A percentile compares a stretch with the other conserved stretches of the same genome.
These are phyloP conservation scores for Athalia cordata DNA, from an alignment of 2,888 invertebrate species.

Conservation along the genomic window DNA sequence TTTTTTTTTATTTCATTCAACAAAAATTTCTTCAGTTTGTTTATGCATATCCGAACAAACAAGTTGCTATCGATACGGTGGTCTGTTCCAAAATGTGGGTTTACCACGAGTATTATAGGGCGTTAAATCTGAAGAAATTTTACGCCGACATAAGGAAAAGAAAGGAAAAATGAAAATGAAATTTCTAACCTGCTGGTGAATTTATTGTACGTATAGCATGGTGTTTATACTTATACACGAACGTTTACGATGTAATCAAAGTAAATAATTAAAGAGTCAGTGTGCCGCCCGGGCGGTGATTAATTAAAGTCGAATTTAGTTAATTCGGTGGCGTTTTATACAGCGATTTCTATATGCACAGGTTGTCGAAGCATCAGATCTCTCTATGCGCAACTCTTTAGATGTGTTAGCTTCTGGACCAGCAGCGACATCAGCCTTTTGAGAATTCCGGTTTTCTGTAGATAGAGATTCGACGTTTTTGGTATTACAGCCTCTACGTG, in stretches of 20 bases:
- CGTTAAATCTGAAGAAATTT: neutral
- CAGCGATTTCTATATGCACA: neutral
- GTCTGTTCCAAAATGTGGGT: slow-evolving; percentile 7
- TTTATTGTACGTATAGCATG: neutral
- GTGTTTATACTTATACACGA: neutral
- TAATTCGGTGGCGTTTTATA: slow-evolving; percentile 27
- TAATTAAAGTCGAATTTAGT: slow-evolving; percentile 31
- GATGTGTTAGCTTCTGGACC: too few relatives aligned
- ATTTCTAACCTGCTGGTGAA: neutral
- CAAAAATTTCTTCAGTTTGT: slow-evolving; percentile 22
- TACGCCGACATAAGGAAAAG: neutral
- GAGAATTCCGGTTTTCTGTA: slow-evolving; percentile 38
- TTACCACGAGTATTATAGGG: neutral
- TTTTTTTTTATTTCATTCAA: too few relatives aligned
- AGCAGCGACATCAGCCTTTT: neutral
- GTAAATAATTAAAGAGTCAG: slow-evolving; percentile 3
- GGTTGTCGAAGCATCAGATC: neutral
- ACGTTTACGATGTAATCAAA: slow-evolving; percentile 23
- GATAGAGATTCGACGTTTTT: slow-evolving; percentile 32
- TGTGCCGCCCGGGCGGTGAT: slow-evolving; percentile 10
- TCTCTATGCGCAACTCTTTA: slow-evolving; percentile 27
- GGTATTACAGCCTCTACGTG: slow-evolving; percentile 35
- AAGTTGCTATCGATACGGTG: slow-evolving; percentile 56
- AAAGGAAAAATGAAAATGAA: neutral
- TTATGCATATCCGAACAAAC: slow-evolving; percentile 58